Evolutionary conservation across 2,797 vertebrate species (phyloP), one percentile per base, ranked within the genome.

Genomic region (Hirundo rustica): DNA sequence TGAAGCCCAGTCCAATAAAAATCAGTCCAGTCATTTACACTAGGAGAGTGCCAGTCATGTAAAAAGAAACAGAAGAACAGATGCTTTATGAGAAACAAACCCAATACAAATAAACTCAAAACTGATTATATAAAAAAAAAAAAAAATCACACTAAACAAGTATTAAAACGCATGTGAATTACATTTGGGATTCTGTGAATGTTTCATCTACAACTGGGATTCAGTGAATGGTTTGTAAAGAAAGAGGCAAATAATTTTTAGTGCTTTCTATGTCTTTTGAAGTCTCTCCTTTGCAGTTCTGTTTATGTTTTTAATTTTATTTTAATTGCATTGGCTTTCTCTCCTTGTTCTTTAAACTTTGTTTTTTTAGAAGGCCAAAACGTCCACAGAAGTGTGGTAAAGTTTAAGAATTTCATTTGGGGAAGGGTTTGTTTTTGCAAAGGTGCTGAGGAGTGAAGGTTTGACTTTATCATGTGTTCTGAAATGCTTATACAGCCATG

Each of bases 61-160:
- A 87, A 89, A 95, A 92, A 85, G 96, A 92, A 96, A 91, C 78
- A 79, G 71, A 84, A 74, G 91, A 95, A 88, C 94, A 96, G 93
- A 96, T 92, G 94, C 82, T 93, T 95, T 95, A 66, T 72, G 85
- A 93, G 88, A 94, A 96, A 77, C 81, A 96, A 96, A 81, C 67
- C 45, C 20, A 91, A 81, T 50, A 92, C 87, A 95, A 93, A 97
- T 95, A 96, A 84, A 95, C 77, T 75, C 86, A 73, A 88, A 96
- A 71, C 45, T 89, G 72, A 87, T 93, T 78, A 89, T 47, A 91
- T 88, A 48, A 85, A 65, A 65, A 48, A 94, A 58, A 87, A 60
- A 38, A 12, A 38, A 11, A 11, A 10, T 70, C 80, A 54, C 85
- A 76, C 71, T 40, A 94, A 89, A 93, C 89, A 92, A 93, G 58